Conservation (phyloP, 2,113 vertebrate genomes). For the Pogona vitticeps region DNA sequence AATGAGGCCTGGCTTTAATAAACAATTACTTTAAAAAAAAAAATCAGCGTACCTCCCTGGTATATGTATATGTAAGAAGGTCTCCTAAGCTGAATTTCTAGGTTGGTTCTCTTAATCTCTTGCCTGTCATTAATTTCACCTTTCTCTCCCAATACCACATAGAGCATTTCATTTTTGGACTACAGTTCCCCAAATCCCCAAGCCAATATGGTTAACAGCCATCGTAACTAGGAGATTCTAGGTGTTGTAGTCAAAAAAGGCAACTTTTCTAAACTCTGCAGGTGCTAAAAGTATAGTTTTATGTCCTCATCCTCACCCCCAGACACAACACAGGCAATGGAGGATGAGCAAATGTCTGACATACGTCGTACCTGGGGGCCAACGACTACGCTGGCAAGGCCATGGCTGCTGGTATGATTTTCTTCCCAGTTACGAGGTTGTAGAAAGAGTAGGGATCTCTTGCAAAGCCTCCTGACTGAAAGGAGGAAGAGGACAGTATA, state of each 20-base stretch:
- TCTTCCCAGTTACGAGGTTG: not conserved
- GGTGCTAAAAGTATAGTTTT: not conserved
- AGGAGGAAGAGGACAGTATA: not conserved
- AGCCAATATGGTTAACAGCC: not conserved
- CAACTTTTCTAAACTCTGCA: not conserved
- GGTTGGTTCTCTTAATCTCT: conserved; percentile 9
- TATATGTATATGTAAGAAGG: not conserved
- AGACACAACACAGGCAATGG: too few relatives aligned
- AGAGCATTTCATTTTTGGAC: not conserved
- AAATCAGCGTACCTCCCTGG: not conserved
- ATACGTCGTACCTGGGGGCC: too few relatives aligned
- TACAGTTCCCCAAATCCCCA: not conserved
- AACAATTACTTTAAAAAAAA: not conserved
- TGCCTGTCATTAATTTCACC: conserved; percentile 12
- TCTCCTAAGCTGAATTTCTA: not conserved
- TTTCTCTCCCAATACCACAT: not conserved
- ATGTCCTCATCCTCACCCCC: not conserved
- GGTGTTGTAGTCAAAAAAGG: not conserved
- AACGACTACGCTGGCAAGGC: not conserved
- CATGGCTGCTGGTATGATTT: not conserved
- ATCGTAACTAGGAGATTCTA: not conserved
- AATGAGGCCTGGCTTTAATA: not conserved
- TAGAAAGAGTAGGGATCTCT: not conserved
- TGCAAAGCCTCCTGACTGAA: not conserved
- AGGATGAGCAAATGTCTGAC: too few relatives aligned